Percentiles rank a stretch among this genome's conserved stretches.
These are phyloP conservation scores for Hycleus phaleratus DNA, from an alignment of 1,140 invertebrate species.

Conservation along the genomic window DNA sequence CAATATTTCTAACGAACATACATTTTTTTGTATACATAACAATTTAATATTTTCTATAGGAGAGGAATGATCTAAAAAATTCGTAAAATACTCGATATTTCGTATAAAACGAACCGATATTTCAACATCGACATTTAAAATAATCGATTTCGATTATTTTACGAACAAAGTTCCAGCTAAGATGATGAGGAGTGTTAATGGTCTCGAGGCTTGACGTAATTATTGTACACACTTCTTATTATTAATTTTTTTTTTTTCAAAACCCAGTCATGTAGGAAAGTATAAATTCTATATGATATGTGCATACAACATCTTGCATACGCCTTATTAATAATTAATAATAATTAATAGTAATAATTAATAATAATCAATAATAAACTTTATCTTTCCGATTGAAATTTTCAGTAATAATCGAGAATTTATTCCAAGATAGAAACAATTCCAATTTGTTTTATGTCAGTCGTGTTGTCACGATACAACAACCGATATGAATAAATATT, in stretches of 20 bases:
- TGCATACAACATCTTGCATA: conserved; percentile 31
- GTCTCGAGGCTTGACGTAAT: conserved; percentile 29
- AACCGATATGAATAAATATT: too few species aligned
- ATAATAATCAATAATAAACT: too few species aligned
- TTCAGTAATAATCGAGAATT: too few species aligned
- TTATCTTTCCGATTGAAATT: too few species aligned
- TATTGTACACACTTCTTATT: conserved; percentile 32
- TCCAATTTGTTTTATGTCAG: too few species aligned
- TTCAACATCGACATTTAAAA: not conserved
- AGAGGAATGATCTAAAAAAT: conserved; percentile 15
- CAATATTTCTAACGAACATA: conserved; percentile 21
- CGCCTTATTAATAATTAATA: conserved; percentile 10
- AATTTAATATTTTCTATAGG: conserved; percentile 32
- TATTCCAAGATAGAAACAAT: too few species aligned
- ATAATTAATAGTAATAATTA: too few species aligned
- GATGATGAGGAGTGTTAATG: conserved; percentile 21
- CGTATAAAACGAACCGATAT: not conserved
- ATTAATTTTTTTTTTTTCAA: too few species aligned
- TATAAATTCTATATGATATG: conserved; percentile 39
- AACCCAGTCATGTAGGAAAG: conserved; percentile 32
- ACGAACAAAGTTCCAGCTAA: conserved; percentile 19
- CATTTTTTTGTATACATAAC: conserved; percentile 30
- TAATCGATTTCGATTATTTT: conserved; percentile 9
- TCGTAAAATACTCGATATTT: not conserved
- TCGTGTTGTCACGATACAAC: too few species aligned